Base-by-base conservation (phyloP, 2,888 invertebrate species). In the Leptogaster cylindrica region DNA sequence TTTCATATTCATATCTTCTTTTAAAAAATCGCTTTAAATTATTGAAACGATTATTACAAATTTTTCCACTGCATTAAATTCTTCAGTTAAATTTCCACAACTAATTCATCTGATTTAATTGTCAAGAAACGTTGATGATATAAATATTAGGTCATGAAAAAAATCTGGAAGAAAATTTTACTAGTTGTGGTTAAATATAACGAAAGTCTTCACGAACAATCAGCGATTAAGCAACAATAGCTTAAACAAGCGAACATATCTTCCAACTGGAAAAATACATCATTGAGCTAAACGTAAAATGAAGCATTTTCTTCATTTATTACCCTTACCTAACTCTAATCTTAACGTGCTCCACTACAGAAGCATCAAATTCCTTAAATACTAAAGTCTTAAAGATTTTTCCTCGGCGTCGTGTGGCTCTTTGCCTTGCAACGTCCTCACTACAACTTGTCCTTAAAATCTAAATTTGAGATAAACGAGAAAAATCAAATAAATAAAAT, bases 281-380 rank as follows among this genome's bases (percentile, higher is more conserved):
- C 58, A 58, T 58, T 58, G 58, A 58, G 58, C 58, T 58, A 58
- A 58, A 58, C 39, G 27, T 36, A 58, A 58, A 58, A 58, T 58
- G 23, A 58, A 39, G 58, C 58, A 41, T 50, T 10, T 12, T 50
- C 25, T 39, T 58, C 58, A 39, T 41, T 23, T 58, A 23, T 58
- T 39, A 46, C 39, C 41, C 23, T 58, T 39, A 16, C 41, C 20
- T 41, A 23, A 16, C 41, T 36, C 31, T 41, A 20, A 41, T 39
- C 36, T 58, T 58, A 23, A 58, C 25, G 18, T 39, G 41, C 39
- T 58, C 41, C 58, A 39, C 16, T 39, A 12, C 36, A 58, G 58
- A 58, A 58, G 23, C 36, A 41, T 39, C 41, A 41, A 58, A 58
- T 41, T 58, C 27, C 58, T 41, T 58, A 55, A 39, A 12, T 7